phyloP scores from a whole-genome alignment of 1,140 invertebrate species.

The Euglossa dilemma region DNA sequence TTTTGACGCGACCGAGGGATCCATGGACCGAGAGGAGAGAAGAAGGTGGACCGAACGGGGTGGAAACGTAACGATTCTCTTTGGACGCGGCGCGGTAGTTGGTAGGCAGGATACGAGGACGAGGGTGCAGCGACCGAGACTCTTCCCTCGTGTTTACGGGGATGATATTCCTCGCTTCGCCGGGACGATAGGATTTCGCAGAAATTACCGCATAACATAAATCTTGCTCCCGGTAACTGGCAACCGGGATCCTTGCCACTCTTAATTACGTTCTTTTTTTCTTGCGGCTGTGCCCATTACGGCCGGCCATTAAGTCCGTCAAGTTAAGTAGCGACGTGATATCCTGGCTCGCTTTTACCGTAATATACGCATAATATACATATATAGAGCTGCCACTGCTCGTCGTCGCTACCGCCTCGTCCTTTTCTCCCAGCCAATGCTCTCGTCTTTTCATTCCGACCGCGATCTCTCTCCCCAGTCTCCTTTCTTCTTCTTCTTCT shows the following conservation, averaged over 20 bases:
- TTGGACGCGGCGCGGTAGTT: too few relatives aligned
- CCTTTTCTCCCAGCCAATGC: slow-evolving; percentile 21
- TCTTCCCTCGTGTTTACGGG: slow-evolving; percentile 25
- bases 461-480: slow-evolving; percentile 15
- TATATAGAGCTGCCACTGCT: slow-evolving; percentile 20
- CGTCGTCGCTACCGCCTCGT: slow-evolving; percentile 29
- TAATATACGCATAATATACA: slow-evolving; percentile 61
- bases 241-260: slow-evolving; percentile 63
- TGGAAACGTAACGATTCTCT: not conserved
- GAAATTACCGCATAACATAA: slow-evolving; percentile 72
- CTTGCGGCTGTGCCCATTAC: slow-evolving; percentile 70
- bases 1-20: not conserved
- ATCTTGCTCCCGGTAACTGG: slow-evolving; percentile 62
- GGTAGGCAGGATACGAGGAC: not conserved
- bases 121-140: not conserved
- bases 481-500: slow-evolving; percentile 6
- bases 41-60: not conserved
- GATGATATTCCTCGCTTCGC: slow-evolving; percentile 54
- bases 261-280: slow-evolving; percentile 74
- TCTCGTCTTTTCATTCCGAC: slow-evolving; percentile 21
- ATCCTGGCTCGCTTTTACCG: slow-evolving; percentile 58
- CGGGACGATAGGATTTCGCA: slow-evolving; percentile 59
- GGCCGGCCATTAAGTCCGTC: slow-evolving; percentile 75
- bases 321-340: slow-evolving; percentile 76
- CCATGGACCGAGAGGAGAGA: not conserved